Conservation (phyloP, 2,113 vertebrate genomes). For the Pterocles burchelli region DNA sequence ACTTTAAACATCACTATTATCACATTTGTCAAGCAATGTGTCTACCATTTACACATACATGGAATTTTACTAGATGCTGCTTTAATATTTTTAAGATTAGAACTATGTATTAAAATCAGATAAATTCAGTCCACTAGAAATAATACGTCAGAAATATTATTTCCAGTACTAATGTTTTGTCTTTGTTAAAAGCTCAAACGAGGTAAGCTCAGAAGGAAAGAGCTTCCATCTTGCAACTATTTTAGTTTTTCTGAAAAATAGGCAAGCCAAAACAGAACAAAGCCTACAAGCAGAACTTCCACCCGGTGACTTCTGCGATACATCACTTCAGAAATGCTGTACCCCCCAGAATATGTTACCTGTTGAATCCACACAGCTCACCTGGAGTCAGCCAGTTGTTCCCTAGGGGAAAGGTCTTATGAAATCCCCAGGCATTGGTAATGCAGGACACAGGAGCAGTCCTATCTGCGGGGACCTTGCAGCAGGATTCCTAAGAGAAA, state of each 20-base stretch:
- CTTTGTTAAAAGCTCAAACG: neutral
- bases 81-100: neutral
- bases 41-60: neutral
- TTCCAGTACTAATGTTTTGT: neutral
- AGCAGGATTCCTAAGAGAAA: slow-evolving; percentile 3
- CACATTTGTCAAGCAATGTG: neutral
- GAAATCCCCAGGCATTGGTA: neutral
- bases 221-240: neutral
- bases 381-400: neutral
- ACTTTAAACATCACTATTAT: neutral
- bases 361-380: neutral
- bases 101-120: neutral
- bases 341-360: neutral
- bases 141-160: neutral
- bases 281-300: neutral
- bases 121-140: neutral
- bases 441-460: neutral
- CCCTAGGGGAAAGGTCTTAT: neutral
- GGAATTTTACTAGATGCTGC: neutral
- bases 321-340: neutral
- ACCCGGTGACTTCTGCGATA: neutral
- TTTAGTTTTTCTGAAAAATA: neutral
- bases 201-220: neutral
- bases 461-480: neutral
- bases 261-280: neutral